Percentiles rank a stretch among this genome's conserved stretches.
phyloP scores from a whole-genome alignment of 2,113 vertebrate species.

The Lepus timidus region DNA sequence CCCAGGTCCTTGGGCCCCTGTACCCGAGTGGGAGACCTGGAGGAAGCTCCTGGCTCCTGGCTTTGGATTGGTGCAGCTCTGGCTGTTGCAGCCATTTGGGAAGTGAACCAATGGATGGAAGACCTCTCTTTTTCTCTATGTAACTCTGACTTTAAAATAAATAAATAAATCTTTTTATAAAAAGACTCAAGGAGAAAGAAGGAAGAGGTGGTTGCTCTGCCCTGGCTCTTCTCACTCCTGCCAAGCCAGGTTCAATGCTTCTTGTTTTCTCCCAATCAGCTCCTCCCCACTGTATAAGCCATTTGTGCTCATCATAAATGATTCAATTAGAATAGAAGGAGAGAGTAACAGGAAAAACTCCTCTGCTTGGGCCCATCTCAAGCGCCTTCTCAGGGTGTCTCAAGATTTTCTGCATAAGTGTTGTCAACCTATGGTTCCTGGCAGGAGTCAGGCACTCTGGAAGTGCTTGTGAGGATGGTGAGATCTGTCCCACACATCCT shows the following conservation, averaged over 20 bases:
- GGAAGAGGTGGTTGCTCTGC: background rate
- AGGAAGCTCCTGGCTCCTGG: too few relatives aligned
- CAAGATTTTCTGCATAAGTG: background rate
- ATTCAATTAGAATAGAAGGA: background rate
- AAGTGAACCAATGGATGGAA: too few relatives aligned
- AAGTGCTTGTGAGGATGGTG: background rate
- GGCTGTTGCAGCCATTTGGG: too few relatives aligned
- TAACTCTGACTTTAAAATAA: too few relatives aligned
- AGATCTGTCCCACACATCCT: background rate
- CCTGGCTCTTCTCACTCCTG: background rate
- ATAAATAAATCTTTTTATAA: too few relatives aligned
- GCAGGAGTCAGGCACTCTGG: background rate
- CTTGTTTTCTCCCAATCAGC: background rate
- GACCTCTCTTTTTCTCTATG: too few relatives aligned
- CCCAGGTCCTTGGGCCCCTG: too few relatives aligned
- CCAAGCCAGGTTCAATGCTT: background rate
- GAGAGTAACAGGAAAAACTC: background rate
- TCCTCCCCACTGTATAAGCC: background rate
- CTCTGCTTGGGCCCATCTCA: background rate
- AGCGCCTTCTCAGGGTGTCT: background rate
- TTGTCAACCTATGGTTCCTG: background rate
- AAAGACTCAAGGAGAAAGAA: background rate
- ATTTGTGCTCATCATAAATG: background rate
- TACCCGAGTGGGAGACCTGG: too few relatives aligned
- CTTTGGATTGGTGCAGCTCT: too few relatives aligned